phyloP scores from a whole-genome alignment of 2,113 vertebrate genomes.

The Petaurus breviceps region DNA sequence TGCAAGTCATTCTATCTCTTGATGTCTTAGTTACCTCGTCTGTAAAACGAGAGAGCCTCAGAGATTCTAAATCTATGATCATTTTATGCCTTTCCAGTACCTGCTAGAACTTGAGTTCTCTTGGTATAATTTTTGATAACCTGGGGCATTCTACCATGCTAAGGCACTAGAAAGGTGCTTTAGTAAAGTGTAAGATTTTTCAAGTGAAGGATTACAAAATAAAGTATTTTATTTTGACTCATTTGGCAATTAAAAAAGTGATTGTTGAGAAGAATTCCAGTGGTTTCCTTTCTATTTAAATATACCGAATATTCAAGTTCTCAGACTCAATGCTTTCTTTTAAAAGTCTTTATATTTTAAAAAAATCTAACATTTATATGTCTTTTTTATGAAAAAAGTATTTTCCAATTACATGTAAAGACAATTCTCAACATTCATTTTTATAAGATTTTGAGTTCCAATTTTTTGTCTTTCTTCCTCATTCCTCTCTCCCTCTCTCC shows the following conservation, averaged over 20 bases:
- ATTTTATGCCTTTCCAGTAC: background rate
- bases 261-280: conserved; percentile 35
- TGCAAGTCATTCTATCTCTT: background rate
- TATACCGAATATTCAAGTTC: background rate
- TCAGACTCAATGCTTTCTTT: background rate
- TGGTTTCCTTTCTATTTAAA: background rate
- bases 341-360: background rate
- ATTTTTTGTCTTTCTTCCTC: background rate
- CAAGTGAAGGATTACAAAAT: background rate
- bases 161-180: background rate
- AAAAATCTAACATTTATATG: background rate
- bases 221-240: conserved; percentile 24
- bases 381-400: background rate
- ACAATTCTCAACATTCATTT: background rate
- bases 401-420: background rate
- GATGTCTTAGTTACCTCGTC: background rate
- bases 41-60: background rate
- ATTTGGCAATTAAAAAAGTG: background rate
- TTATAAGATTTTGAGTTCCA: background rate
- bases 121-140: background rate
- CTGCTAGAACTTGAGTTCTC: background rate
- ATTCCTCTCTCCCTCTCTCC: background rate
- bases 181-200: background rate
- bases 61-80: background rate
- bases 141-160: background rate